Base-by-base conservation (phyloP, 2,113 vertebrate species). In the Echinops telfairi region DNA sequence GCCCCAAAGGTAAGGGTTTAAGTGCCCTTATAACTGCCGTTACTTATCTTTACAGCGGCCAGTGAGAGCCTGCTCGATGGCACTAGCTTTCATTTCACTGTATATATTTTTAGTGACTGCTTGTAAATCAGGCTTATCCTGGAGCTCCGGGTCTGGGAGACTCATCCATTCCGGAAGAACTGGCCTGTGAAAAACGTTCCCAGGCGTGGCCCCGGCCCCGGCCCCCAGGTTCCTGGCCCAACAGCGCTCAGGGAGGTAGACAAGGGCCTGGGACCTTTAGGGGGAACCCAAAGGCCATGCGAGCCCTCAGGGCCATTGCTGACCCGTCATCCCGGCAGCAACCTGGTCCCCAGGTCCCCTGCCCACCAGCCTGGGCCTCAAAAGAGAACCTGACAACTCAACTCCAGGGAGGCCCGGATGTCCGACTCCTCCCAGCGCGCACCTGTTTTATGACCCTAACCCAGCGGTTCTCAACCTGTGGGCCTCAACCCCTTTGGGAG, bases 1-100 rank as follows among this genome's bases (percentile, higher is more conserved):
- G 94, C 97, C 98, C 97, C 97, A 98, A 98, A 98, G 98, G 97
- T 97, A 98, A 97, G 97, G 93, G 96, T 97, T 98, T 98, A 98
- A 98, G 97, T 91, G 96, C 96, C 97, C 98, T 97, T 97, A 97
- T 97, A 98, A 98, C 93, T 96, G 97, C 93, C 2, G 17, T 98
- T 97, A 98, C 97, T 98, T 98, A 98, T 98, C 97, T 98, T 98
- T 98, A 98, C 97, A 97, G 95, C 8, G 86, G 96, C 90, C 81
- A 75, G 86, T 11, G 11, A 92, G 89, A 92, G 86, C 94, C 96
- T 87, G 96, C 94, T 96, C 96, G 33, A 66, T 86, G 96, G 95
- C 96, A 93, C 95, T 82, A 76, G 92, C 88, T 96, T 97, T 96
- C 96, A 97, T 96, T 97, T 96, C 96, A 93, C 97, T 95, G 94